Conservation (phyloP, 2,888 invertebrate species). For the Apodemia duryi region DNA sequence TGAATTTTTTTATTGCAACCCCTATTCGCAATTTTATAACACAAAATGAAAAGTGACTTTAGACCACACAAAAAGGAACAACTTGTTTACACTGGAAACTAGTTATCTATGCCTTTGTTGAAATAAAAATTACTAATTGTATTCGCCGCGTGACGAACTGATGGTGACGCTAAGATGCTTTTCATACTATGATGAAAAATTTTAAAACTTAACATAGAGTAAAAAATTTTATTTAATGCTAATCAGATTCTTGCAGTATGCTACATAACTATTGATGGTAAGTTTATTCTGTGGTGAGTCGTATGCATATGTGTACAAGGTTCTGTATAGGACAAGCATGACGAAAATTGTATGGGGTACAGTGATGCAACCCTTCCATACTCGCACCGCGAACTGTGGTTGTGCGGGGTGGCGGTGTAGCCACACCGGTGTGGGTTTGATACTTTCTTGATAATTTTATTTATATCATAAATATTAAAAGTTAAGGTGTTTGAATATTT, state of each 20-base stretch:
- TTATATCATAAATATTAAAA: too few species aligned
- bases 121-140: conserved; percentile 60
- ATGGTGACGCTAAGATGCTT: conserved; percentile 40
- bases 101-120: conserved; percentile 66
- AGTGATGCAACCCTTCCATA: conserved; percentile 71
- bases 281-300: conserved; percentile 32
- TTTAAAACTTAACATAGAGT: conserved; percentile 37
- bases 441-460: conserved; percentile 31
- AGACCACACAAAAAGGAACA: conserved; percentile 47
- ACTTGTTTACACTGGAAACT: conserved; percentile 74
- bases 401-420: conserved; percentile 47
- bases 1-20: background rate
- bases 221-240: conserved; percentile 22
- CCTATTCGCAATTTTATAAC: background rate
- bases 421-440: conserved; percentile 36
- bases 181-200: conserved; percentile 25
- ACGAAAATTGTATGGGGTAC: conserved; percentile 52
- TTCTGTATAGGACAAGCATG: conserved; percentile 56
- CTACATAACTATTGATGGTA: background rate
- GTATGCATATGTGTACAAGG: conserved; percentile 28
- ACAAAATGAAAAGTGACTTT: conserved; percentile 41
- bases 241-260: conserved; percentile 27
- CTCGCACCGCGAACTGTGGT: conserved; percentile 58
- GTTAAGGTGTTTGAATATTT: too few species aligned
- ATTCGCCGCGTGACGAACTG: conserved; percentile 47